Percentiles rank a stretch among this genome's conserved stretches.
Evolutionary conservation across 1,140 invertebrate genomes (phyloP).

Genomic region (Diabrotica undecimpunctata): DNA sequence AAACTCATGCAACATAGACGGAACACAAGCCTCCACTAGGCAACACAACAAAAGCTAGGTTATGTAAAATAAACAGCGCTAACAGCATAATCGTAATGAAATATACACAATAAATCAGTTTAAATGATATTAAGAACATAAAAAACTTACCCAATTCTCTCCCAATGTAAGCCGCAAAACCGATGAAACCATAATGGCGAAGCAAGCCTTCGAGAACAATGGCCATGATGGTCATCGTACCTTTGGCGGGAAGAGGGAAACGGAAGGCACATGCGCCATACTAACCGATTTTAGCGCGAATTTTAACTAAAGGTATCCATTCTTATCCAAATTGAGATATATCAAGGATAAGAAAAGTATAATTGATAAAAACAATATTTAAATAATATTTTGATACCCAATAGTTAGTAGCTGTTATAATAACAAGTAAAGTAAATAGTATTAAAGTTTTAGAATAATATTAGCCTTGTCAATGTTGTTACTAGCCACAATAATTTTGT

Average conservation of each 20-base stretch:
- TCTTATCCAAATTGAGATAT: no score
- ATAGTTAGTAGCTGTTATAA: no score
- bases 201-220: conserved; percentile 1
- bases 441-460: no score
- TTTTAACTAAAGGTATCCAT: no score
- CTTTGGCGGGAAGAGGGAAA: conserved; percentile 1
- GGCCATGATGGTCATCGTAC: conserved; percentile 1
- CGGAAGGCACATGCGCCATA: neutral
- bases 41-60: conserved; percentile 26
- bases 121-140: neutral
- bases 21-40: conserved; percentile 44
- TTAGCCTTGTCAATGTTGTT: no score
- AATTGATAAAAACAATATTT: no score
- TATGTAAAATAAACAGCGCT: conserved; percentile 14
- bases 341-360: no score
- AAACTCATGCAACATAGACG: conserved; percentile 40
- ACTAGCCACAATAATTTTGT: no score
- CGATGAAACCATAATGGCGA: conserved; percentile 4
- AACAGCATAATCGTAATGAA: neutral
- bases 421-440: no score
- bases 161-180: neutral
- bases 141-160: neutral
- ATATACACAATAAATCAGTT: neutral
- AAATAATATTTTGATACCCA: no score
- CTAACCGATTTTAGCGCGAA: no score